phyloP scores from a whole-genome alignment of 2,113 vertebrate genomes.

The Phodopus roborovskii region DNA sequence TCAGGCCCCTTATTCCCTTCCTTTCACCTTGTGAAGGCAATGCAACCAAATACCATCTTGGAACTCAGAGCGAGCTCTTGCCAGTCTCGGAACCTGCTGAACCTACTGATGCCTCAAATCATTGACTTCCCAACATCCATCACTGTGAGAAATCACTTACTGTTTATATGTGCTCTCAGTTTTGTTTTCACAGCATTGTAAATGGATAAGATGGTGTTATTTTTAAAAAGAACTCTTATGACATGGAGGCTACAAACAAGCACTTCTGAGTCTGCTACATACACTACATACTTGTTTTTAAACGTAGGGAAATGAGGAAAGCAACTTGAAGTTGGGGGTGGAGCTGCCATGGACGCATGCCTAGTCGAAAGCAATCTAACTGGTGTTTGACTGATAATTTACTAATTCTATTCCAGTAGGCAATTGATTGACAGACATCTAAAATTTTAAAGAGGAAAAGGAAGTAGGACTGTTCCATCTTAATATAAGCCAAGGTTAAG shows the following conservation, averaged over 20 bases:
- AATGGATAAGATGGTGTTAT: neutral
- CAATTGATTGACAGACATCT: neutral
- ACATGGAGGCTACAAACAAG: neutral
- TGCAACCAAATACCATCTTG: neutral
- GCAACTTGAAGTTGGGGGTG: neutral
- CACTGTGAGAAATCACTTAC: neutral
- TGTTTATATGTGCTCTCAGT: neutral
- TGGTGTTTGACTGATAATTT: neutral
- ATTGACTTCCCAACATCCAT: neutral
- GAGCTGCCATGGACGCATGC: neutral
- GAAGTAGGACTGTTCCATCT: conserved; percentile 1
- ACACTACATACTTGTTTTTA: conserved; percentile 7
- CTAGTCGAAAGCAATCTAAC: neutral
- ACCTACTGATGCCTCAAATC: neutral
- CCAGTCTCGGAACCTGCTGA: neutral
- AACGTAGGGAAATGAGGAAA: neutral
- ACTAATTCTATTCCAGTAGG: neutral
- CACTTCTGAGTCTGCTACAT: neutral
- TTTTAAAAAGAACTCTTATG: conserved; percentile 6
- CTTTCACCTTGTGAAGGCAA: neutral
- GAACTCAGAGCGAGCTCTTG: neutral
- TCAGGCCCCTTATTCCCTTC: neutral
- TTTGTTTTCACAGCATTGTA: neutral
- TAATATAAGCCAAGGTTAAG: neutral
- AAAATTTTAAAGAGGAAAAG: neutral